A percentile compares a stretch with the other conserved stretches of the same genome.
Evolutionary conservation across 2,797 vertebrate species (phyloP).

Genomic region (Leuciscus waleckii): DNA sequence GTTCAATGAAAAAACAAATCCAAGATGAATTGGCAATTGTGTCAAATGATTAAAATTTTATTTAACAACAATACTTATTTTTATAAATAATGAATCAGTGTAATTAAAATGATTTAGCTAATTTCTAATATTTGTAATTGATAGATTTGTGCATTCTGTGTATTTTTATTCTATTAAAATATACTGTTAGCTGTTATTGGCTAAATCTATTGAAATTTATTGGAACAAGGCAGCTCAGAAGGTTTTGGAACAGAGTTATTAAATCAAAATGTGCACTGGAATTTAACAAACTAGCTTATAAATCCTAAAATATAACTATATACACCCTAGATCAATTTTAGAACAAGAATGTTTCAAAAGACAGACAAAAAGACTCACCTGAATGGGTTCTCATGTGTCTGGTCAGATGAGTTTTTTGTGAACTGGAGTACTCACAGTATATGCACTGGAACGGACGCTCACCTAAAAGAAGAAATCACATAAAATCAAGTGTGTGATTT

Average conservation of each 20-base stretch:
- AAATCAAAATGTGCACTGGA: neutral
- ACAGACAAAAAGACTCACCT: conserved; percentile 77
- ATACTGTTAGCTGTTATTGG: neutral
- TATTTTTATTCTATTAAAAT: neutral
- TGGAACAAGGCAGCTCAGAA: neutral
- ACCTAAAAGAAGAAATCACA: conserved; percentile 74
- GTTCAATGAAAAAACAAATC: neutral
- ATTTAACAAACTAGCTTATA: neutral
- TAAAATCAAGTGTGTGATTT: neutral
- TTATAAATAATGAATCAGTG: neutral
- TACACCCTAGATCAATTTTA: neutral
- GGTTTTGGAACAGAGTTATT: conserved; percentile 5
- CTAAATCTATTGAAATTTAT: neutral
- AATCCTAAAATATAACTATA: neutral
- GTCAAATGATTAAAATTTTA: neutral
- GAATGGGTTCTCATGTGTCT: conserved; percentile 98
- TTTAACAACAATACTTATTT: neutral
- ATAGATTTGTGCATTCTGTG: neutral
- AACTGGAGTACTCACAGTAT: conserved; percentile 96
- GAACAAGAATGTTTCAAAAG: neutral
- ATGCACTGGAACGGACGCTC: conserved; percentile 94
- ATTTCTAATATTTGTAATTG: neutral
- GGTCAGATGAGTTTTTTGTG: conserved; percentile 98
- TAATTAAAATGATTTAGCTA: neutral
- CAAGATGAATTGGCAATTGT: neutral